Evolutionary conservation across 2,113 vertebrate species (phyloP).

Genomic region (Delphinus delphis): DNA sequence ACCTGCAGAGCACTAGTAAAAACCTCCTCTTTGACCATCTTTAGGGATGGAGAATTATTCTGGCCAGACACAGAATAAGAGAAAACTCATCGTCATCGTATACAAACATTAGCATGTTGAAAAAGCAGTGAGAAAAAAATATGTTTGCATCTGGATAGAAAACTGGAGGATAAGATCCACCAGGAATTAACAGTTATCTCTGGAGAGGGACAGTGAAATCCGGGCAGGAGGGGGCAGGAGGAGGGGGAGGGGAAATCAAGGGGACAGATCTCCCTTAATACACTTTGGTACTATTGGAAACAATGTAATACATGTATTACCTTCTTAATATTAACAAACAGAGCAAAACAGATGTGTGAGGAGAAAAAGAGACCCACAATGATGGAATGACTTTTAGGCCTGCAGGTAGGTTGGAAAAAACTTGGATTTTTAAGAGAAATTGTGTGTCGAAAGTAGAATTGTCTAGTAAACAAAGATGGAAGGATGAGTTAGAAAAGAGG

Average conservation of each 20-base stretch:
- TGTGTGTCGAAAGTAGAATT: not conserved
- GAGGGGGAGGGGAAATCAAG: not conserved
- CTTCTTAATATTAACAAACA: not conserved
- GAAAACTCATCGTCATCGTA: not conserved
- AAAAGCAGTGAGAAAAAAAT: not conserved
- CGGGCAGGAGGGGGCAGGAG: accelerated
- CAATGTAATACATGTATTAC: not conserved
- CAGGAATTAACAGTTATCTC: not conserved
- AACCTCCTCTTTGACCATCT: not conserved
- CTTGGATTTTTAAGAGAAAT: not conserved
- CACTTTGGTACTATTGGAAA: not conserved
- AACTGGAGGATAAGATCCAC: not conserved
- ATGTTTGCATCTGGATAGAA: not conserved
- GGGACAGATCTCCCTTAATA: not conserved
- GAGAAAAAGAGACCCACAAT: not conserved
- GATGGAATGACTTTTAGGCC: not conserved
- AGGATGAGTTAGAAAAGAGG: not conserved
- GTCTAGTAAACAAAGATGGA: not conserved
- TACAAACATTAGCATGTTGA: not conserved
- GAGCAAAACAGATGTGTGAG: not conserved
- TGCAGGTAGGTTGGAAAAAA: not conserved
- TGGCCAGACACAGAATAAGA: not conserved
- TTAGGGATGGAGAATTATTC: not conserved
- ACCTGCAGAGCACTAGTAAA: not conserved
- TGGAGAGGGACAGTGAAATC: not conserved